Conservation (phyloP, 2,888 invertebrate species). For the Sinhomidia bicolor region DNA sequence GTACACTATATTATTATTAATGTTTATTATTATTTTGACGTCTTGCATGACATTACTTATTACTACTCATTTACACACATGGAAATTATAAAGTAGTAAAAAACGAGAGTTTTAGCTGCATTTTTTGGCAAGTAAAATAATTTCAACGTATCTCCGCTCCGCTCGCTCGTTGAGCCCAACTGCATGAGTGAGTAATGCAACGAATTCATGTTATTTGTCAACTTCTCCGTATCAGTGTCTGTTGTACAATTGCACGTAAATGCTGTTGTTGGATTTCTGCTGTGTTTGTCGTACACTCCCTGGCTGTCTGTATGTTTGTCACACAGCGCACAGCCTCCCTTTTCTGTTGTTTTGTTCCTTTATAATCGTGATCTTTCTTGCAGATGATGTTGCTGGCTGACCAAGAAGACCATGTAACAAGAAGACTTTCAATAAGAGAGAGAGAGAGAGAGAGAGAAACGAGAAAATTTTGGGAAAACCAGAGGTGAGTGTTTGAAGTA, state of each 20-base stretch:
- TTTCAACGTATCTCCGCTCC: neutral
- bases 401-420: slow-evolving; percentile 53
- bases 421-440: neutral
- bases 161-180: neutral
- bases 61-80: neutral
- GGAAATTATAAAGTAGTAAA: neutral
- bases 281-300: slow-evolving; percentile 37
- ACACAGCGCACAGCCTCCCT: slow-evolving; percentile 3
- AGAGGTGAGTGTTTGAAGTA: slow-evolving; percentile 31
- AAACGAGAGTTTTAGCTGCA: neutral
- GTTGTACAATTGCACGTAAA: neutral
- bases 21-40: neutral
- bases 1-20: neutral
- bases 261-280: neutral
- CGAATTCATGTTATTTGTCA: slow-evolving; percentile 53
- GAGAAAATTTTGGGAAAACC: slow-evolving; percentile 25
- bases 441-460: neutral
- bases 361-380: slow-evolving; percentile 31
- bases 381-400: slow-evolving; percentile 48
- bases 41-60: neutral
- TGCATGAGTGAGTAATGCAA: slow-evolving; percentile 61
- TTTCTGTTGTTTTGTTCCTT: slow-evolving; percentile 37
- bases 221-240: slow-evolving; percentile 21
- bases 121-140: neutral
- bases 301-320: neutral